Evolutionary conservation across 1,140 invertebrate genomes (phyloP).

Genomic region (Drosophila truncata): DNA sequence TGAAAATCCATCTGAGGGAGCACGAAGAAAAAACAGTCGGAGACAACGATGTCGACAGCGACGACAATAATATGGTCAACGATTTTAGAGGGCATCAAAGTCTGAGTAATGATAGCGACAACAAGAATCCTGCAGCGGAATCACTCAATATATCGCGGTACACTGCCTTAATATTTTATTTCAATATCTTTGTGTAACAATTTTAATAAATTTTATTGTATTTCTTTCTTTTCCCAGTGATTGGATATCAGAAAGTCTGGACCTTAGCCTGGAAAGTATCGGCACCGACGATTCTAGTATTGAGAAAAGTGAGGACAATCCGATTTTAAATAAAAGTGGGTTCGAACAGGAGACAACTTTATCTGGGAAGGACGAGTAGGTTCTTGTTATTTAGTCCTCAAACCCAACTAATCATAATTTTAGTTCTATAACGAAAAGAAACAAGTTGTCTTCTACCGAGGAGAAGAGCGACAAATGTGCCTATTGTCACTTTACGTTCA

Average conservation of each 20-base stretch:
- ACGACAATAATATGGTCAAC: background rate
- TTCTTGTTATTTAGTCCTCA: background rate
- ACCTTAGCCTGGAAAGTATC: background rate
- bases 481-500: background rate
- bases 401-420: background rate
- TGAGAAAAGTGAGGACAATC: background rate
- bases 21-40: background rate
- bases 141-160: background rate
- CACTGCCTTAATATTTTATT: background rate
- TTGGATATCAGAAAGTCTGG: background rate
- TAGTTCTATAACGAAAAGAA: background rate
- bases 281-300: background rate
- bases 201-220: background rate
- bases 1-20: background rate
- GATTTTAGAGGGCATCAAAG: background rate
- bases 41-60: background rate
- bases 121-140: background rate
- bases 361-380: background rate
- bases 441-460: background rate
- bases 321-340: background rate
- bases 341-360: background rate
- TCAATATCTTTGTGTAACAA: background rate
- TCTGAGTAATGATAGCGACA: background rate
- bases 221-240: background rate
- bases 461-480: background rate